phyloP scores from a whole-genome alignment of 2,113 vertebrate species.

The Stegostoma tigrinum region DNA sequence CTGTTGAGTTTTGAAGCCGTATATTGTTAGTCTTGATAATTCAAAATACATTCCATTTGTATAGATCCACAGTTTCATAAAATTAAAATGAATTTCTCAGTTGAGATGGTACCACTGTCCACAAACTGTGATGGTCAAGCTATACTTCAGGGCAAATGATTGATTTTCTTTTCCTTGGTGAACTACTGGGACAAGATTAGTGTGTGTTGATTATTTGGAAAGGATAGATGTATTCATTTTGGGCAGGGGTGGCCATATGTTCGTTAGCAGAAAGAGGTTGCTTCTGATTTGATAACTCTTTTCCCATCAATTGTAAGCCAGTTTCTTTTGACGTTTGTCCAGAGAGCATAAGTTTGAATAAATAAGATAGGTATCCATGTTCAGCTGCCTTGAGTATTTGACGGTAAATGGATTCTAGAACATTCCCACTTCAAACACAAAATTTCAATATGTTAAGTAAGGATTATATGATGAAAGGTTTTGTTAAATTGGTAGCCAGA shows the following conservation, averaged over 20 bases:
- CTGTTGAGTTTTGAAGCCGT: neutral
- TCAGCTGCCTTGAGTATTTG: neutral
- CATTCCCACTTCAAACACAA: neutral
- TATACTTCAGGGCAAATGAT: neutral
- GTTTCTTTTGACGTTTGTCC: neutral
- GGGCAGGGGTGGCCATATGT: neutral
- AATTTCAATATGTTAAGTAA: slow-evolving; percentile 21
- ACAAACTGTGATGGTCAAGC: neutral
- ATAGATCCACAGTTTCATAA: neutral
- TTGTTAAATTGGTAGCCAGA: neutral
- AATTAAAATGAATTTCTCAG: neutral
- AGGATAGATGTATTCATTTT: neutral
- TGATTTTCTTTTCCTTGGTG: neutral
- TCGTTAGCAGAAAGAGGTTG: neutral
- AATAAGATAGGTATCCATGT: neutral
- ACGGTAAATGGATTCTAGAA: neutral
- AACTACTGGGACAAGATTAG: neutral
- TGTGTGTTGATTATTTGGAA: neutral
- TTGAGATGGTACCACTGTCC: neutral
- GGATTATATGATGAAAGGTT: neutral
- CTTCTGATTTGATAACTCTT: neutral
- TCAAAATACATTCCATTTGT: neutral
- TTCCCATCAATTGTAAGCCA: neutral
- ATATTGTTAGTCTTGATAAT: neutral
- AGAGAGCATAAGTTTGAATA: neutral